Evolutionary conservation across 23 tunicate species (phyloP).

Genomic region (Oikopleura vanhoeffeni): DNA sequence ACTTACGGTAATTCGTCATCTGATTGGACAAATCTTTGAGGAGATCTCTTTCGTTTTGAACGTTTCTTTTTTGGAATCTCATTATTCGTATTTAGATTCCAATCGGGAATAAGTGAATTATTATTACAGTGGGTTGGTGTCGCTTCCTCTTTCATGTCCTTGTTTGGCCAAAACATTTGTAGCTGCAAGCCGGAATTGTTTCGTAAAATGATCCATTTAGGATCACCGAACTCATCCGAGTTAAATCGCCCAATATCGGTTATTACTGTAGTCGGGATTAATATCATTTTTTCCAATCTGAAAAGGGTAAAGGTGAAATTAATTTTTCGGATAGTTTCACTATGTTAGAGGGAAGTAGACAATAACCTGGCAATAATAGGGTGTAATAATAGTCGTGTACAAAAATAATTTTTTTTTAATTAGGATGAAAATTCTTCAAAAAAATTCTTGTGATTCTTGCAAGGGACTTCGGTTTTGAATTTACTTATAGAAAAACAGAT

Average conservation of each 20-base stretch:
- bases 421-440: no score
- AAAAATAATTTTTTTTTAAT: no score
- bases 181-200: not conserved
- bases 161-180: slow-evolving; percentile 12
- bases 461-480: no score
- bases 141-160: not conserved
- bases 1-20: not conserved
- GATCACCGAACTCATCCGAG: not conserved
- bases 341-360: no score
- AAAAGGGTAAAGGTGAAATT: no score
- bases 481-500: no score
- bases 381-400: no score
- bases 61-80: not conserved
- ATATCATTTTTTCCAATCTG: not conserved
- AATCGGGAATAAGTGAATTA: not conserved
- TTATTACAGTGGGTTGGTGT: not conserved
- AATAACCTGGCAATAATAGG: no score
- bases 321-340: no score
- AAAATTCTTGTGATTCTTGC: no score
- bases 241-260: not conserved
- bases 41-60: not conserved
- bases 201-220: not conserved
- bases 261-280: not conserved
- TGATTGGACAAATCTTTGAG: not conserved
- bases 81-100: not conserved